Percentiles rank a stretch among this genome's conserved stretches.
phyloP scores from a whole-genome alignment of 1,140 invertebrate species.

The Drosophila tropicalis region DNA sequence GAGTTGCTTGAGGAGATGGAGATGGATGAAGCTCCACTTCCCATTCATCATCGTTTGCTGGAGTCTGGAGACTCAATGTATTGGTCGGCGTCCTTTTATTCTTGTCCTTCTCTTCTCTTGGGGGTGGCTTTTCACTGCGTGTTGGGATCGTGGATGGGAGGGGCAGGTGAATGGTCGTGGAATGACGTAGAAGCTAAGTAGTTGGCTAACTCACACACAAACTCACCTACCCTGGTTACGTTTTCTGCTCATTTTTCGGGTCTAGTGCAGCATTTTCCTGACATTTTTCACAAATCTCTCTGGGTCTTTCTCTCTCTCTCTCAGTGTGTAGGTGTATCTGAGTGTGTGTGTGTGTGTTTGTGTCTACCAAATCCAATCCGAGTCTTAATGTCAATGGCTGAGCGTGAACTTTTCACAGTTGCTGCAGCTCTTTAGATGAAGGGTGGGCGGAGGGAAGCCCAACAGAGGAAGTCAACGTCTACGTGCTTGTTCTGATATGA shows the following conservation, averaged over 20 bases:
- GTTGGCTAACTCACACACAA: slow-evolving; percentile 7
- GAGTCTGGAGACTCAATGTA: slow-evolving; percentile 8
- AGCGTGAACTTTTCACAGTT: slow-evolving; percentile 37
- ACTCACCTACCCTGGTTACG: slow-evolving; percentile 63
- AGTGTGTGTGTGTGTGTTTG: slow-evolving; percentile 12
- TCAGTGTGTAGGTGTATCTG: not conserved
- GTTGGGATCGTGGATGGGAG: not conserved
- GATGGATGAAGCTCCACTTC: slow-evolving; percentile 4
- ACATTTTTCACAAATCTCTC: slow-evolving; percentile 76
- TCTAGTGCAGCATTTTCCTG: slow-evolving; percentile 42
- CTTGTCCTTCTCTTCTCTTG: not conserved
- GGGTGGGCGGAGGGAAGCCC: not conserved
- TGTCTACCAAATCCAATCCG: slow-evolving; percentile 23
- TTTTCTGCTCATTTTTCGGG: slow-evolving; percentile 65
- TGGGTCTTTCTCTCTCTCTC: slow-evolving; percentile 28
- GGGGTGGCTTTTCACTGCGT: slow-evolving; percentile 15
- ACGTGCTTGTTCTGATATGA: slow-evolving; percentile 62
- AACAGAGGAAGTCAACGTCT: slow-evolving; percentile 26
- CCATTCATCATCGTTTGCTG: slow-evolving; percentile 18
- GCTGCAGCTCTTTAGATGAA: not conserved
- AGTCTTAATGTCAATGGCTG: slow-evolving; percentile 44
- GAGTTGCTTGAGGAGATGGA: not conserved
- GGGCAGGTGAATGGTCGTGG: not conserved
- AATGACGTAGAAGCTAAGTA: slow-evolving; percentile 4
- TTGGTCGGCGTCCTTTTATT: not conserved